These are phyloP conservation scores for Terrapene triunguis DNA, from an alignment of 2,113 vertebrate genomes.

Conservation along the genomic window DNA sequence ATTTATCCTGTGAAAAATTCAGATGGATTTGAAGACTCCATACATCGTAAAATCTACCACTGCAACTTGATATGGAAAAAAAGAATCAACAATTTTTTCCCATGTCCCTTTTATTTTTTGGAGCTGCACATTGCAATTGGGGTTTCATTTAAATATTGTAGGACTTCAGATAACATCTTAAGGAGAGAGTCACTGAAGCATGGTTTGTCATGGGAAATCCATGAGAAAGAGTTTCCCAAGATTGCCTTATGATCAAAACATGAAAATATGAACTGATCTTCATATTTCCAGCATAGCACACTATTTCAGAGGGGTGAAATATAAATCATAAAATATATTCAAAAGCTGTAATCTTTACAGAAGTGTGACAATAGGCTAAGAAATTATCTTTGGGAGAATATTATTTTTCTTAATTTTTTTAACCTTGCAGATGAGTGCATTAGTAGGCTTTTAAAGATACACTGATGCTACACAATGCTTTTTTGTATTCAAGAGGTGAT, in stretches of 20 bases:
- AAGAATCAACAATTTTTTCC: background rate
- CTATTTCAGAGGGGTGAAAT: background rate
- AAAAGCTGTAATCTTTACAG: background rate
- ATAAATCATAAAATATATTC: background rate
- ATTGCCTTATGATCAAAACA: background rate
- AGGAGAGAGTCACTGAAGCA: background rate
- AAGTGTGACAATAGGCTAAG: background rate
- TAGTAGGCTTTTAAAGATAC: background rate
- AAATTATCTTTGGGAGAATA: background rate
- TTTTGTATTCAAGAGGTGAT: background rate
- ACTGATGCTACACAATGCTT: background rate
- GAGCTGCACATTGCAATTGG: background rate
- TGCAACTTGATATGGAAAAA: background rate
- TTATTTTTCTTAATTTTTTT: background rate
- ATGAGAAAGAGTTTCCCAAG: background rate
- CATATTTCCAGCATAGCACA: background rate
- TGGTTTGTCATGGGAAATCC: background rate
- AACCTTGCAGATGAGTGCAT: background rate
- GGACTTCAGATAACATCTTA: background rate
- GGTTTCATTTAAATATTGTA: background rate
- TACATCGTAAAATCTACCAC: background rate
- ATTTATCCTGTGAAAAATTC: background rate
- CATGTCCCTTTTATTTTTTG: background rate
- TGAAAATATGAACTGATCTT: background rate
- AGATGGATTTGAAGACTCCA: background rate